Conservation (phyloP, 2,113 vertebrate species). For the Promerops cafer region DNA sequence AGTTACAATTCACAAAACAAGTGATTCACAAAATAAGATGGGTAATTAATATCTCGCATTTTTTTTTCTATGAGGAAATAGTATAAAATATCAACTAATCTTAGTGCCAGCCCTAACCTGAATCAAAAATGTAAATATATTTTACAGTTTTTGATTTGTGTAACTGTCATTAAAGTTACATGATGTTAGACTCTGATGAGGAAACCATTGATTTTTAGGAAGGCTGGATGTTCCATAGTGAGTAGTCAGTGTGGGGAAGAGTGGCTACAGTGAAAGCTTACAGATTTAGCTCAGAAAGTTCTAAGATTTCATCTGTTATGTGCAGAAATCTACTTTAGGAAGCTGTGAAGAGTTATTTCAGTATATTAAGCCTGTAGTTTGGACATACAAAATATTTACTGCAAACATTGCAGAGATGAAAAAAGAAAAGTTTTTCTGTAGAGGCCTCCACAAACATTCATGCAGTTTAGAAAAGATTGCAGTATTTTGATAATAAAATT, state of each 20-base stretch:
- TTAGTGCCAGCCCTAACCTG: not conserved
- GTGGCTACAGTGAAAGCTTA: not conserved
- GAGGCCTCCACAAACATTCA: not conserved
- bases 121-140: not conserved
- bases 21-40: not conserved
- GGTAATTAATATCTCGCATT: not conserved
- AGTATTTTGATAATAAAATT: slow-evolving; percentile 11
- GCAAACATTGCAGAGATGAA: not conserved
- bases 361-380: not conserved
- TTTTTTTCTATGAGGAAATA: not conserved
- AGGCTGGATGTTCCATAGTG: not conserved
- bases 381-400: not conserved
- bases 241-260: not conserved
- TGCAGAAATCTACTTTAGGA: not conserved
- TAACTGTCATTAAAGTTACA: not conserved
- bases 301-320: not conserved
- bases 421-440: not conserved
- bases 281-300: not conserved
- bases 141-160: not conserved
- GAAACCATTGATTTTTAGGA: not conserved
- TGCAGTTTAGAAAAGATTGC: not conserved
- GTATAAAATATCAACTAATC: not conserved
- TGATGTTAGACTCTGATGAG: not conserved
- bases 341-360: not conserved
- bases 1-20: not conserved